Base-by-base conservation (phyloP, 53 echinoderm and acorn worm genomes). In the Stichopus horrens region DNA sequence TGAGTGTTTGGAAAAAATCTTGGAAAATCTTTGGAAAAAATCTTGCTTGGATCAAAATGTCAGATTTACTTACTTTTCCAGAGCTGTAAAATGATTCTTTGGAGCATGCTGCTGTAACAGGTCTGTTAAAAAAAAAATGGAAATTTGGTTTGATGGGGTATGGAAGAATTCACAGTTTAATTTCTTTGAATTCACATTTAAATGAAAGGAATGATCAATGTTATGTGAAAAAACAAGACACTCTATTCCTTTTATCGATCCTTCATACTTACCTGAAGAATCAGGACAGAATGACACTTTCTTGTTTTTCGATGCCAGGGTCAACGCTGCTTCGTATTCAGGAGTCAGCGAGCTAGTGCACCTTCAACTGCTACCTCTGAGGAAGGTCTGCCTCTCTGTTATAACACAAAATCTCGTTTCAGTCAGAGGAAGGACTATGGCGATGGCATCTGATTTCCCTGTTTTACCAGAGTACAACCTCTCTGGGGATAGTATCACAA, bases 401-500 rank as follows among this genome's bases (percentile, higher is more conserved):
- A 37, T 87, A 19, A 87, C 74, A 2, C 54, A 23, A 8, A 19
- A 87, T 53, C n/a, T 87, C 55, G 54, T 55, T 0, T n/a, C 75
- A 4, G 16, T 87, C 9, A 54, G 87, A 75, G 10, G 7, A 73
- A 75, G 74, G 21, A 87, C 87, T 6, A 74, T 21, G 14, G n/a
- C 55, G 18, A 54, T 87, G 5, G 18, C 8, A 9, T 21, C 56
- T 16, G 9, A 87, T 0, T 87, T 75, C 74, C 19, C 51, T 55
- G 57, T 87, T 54, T 55, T 75, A 7, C 87, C 87, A 54, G 87
- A 87, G 75, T 87, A 74, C 74, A 55, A 74, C 51, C 74, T 87
- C 23, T 55, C 87, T 4, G 74, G 18, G 19, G 87, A 87, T 52
- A 55, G 87, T 14, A 74, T 87, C 21, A 52, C 87, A 21, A 87